Percentiles rank a stretch among this genome's conserved stretches.
These are phyloP conservation scores for Apamea sordens DNA, from an alignment of 2,888 invertebrate species.

Conservation along the genomic window DNA sequence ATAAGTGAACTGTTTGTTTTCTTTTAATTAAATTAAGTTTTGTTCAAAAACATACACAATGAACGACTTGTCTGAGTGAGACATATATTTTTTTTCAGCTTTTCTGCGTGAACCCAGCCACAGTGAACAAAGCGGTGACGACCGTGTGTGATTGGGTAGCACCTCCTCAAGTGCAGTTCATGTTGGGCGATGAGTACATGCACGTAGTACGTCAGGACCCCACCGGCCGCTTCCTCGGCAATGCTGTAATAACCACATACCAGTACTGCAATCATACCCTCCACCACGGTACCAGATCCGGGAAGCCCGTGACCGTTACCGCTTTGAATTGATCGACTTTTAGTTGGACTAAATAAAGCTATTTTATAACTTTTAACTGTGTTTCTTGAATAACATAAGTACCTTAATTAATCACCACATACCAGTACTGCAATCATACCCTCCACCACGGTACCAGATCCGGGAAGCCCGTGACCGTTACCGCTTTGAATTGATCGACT, in stretches of 20 bases:
- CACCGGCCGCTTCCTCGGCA: constrained; percentile 77
- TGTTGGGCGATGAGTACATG: constrained; percentile 82
- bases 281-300: neutral
- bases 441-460: neutral
- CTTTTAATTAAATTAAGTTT: too few species aligned
- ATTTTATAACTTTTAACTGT: constrained; percentile 1
- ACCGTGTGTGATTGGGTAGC: constrained; percentile 85
- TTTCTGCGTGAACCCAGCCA: constrained; percentile 81
- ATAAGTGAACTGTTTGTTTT: too few species aligned
- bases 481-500: constrained; percentile 6
- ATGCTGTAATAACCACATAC: constrained; percentile 82
- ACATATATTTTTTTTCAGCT: constrained; percentile 72
- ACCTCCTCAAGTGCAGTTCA: constrained; percentile 83
- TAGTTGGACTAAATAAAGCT: constrained; percentile 12
- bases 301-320: neutral
- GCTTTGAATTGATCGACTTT: constrained; percentile 2
- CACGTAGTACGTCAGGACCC: constrained; percentile 83
- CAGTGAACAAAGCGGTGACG: constrained; percentile 79
- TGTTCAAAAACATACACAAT: too few species aligned
- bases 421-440: constrained; percentile 81
- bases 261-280: constrained; percentile 81
- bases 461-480: constrained; percentile 16
- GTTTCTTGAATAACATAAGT: neutral
- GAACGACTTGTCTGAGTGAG: too few species aligned
- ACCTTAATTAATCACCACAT: constrained; percentile 76